These are phyloP conservation scores for Eublepharis macularius DNA, from an alignment of 2,113 vertebrate genomes.

Conservation along the genomic window DNA sequence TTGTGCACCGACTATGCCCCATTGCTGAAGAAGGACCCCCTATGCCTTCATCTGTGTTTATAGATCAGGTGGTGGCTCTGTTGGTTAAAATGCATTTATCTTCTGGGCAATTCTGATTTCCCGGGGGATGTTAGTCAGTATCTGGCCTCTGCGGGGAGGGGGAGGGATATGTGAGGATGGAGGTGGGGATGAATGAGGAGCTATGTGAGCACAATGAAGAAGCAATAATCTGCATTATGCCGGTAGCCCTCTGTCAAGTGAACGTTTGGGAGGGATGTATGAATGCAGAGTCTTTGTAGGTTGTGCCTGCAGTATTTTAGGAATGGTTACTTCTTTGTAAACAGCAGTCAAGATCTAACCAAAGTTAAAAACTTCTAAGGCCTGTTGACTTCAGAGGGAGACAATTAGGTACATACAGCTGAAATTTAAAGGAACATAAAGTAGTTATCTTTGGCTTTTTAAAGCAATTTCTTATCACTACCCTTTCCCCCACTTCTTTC, in stretches of 20 bases:
- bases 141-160: not conserved
- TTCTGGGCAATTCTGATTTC: not conserved
- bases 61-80: not conserved
- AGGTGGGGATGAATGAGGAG: too few relatives aligned
- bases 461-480: not conserved
- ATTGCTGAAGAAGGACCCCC: not conserved
- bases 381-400: not conserved
- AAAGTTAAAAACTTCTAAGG: not conserved
- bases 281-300: too few relatives aligned
- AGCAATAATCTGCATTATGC: too few relatives aligned
- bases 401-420: not conserved
- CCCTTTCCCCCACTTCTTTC: not conserved
- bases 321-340: not conserved
- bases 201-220: too few relatives aligned
- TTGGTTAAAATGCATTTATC: not conserved
- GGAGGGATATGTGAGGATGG: too few relatives aligned
- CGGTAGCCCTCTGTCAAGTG: too few relatives aligned
- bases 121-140: too few relatives aligned
- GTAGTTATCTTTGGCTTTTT: slow-evolving; percentile 6
- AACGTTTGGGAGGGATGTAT: too few relatives aligned
- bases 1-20: not conserved
- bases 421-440: not conserved
- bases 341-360: not conserved
- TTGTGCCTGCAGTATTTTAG: too few relatives aligned
- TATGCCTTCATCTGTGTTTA: not conserved